A percentile compares a stretch with the other conserved stretches of the same genome.
Evolutionary conservation across 2,888 invertebrate species (phyloP).

Genomic region (Autographa gamma): DNA sequence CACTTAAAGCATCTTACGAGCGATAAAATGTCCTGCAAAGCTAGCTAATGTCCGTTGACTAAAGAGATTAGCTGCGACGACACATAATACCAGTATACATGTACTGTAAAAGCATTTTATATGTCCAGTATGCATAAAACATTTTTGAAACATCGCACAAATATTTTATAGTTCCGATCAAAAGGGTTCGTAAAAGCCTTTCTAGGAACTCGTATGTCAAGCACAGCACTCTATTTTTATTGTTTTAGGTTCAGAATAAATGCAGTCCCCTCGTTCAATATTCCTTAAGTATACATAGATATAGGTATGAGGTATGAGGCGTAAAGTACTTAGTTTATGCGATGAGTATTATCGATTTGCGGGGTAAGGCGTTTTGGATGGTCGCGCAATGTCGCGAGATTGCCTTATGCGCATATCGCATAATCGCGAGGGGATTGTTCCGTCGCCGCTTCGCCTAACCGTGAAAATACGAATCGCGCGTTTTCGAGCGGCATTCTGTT

Average conservation of each 20-base stretch:
- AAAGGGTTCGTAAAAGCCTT: background rate
- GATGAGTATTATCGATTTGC: conserved; percentile 9
- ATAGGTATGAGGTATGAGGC: background rate
- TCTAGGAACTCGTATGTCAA: background rate
- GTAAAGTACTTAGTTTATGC: conserved; percentile 9
- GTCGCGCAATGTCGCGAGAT: conserved; percentile 7
- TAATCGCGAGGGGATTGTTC: conserved; percentile 9
- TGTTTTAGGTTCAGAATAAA: conserved; percentile 8
- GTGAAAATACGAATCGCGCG: conserved; percentile 4
- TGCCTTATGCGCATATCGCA: conserved; percentile 8
- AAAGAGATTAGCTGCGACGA: background rate
- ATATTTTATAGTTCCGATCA: background rate
- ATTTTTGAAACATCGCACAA: background rate
- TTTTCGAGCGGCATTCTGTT: conserved; percentile 1
- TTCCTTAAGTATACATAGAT: background rate
- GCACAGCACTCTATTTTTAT: conserved; percentile 4
- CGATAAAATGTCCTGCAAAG: background rate
- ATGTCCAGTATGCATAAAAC: background rate
- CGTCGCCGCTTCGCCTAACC: conserved; percentile 3
- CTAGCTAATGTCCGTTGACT: background rate
- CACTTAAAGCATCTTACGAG: background rate
- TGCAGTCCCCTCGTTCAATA: conserved; percentile 5
- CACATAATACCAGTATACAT: background rate
- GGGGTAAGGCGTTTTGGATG: conserved; percentile 6
- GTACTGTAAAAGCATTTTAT: no score